Evolutionary conservation across 2,888 invertebrate genomes (phyloP), one percentile per base, ranked within the genome.

Genomic region (Sminthurides aquaticus): DNA sequence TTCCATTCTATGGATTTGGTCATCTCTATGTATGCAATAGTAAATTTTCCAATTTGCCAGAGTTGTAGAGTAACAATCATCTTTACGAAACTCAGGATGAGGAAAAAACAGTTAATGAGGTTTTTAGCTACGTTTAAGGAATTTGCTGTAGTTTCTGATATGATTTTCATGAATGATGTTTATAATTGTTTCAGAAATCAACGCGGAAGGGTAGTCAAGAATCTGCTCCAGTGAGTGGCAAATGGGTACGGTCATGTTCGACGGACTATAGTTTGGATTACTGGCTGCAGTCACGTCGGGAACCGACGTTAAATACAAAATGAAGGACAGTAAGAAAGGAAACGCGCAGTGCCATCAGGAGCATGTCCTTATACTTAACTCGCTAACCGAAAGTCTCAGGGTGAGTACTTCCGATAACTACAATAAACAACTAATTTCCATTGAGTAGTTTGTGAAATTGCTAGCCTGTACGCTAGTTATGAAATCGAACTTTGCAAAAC

Each of bases 331-430:
- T 43, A 49, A 22, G 18, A 18, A 18, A n/a, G 26, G n/a, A 24
- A 58, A 43, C 11, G 5, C 49, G 18, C 52, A 57, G 22, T 59
- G 59, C 54, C 64, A 64, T 55, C 34, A 29, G n/a, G 55, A 64
- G 22, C 64, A 64, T 48, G 55, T 64, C 11, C 54, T 52, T 20
- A 28, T 64, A 2, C 27, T 64, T 1, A 54, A 64, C 57, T 22
- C 29, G n/a, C 55, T 64, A 1, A 59, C 64, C 15, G 64, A 64
- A 2, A 34, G 57, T 1, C 27, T 64, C 2, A 58, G 55, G 24
- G 63, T 63, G 52, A 28, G 43, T 56, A n/a, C n/a, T n/a, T n/a
- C n/a, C n/a, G n/a, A n/a, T n/a, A n/a, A n/a, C n/a, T n/a, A n/a
- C n/a, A n/a, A n/a, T n/a, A n/a, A n/a, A n/a, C n/a, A n/a, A n/a